Evolutionary conservation across 2,113 vertebrate species (phyloP).

Genomic region (Felis chaus): DNA sequence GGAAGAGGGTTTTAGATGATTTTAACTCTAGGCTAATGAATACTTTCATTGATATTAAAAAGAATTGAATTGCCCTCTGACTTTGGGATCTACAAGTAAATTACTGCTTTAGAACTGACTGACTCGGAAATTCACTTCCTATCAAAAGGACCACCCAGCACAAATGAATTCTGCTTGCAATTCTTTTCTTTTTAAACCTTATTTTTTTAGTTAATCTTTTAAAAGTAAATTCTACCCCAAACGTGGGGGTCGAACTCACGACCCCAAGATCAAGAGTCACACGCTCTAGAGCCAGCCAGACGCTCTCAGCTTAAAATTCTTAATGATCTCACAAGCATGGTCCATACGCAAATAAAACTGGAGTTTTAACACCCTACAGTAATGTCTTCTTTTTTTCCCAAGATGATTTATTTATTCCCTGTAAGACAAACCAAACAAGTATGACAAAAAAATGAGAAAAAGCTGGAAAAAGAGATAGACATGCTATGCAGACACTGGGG

Average conservation of each 20-base stretch:
- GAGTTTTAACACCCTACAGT: not conserved
- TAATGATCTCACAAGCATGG: not conserved
- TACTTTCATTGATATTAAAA: not conserved
- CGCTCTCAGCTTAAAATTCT: not conserved
- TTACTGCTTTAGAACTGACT: not conserved
- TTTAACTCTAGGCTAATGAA: slow-evolving; percentile 50
- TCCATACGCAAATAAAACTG: slow-evolving; percentile 28
- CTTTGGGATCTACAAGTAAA: not conserved
- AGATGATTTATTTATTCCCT: not conserved
- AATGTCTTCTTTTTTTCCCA: not conserved
- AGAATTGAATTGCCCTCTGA: not conserved
- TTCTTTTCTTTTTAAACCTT: not conserved
- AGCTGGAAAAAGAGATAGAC: not conserved
- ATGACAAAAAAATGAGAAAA: not conserved
- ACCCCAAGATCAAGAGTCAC: not conserved
- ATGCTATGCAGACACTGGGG: not conserved
- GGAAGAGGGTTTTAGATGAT: slow-evolving; percentile 12
- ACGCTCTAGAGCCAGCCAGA: not conserved
- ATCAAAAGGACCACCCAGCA: not conserved
- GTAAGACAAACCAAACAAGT: not conserved
- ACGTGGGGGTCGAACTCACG: not conserved
- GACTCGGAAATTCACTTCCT: not conserved
- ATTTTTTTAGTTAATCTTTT: not conserved
- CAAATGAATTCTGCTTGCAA: not conserved
- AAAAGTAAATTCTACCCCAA: not conserved